Evolutionary conservation across 1,140 invertebrate genomes (phyloP).

Genomic region (Zelostemma sp.): DNA sequence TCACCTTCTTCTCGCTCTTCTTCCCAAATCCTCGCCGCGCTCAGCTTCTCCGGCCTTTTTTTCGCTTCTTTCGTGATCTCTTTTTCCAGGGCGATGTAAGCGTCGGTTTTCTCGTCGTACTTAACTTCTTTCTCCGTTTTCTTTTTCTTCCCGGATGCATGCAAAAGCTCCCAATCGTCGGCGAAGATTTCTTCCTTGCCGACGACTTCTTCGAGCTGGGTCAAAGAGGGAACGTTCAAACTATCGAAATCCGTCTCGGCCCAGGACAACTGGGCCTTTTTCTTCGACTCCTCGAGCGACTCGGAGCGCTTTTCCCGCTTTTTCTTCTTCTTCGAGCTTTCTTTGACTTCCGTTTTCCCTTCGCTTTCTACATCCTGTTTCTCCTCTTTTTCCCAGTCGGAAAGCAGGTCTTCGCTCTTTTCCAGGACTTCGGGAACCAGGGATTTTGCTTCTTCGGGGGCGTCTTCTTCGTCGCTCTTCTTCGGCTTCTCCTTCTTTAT

Average conservation of each 20-base stretch:
- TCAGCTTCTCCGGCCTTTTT: slow-evolving; percentile 47
- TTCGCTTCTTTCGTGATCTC: slow-evolving; percentile 47
- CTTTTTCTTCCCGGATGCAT: slow-evolving; percentile 48
- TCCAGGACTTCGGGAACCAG: neutral
- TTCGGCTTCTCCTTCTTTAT: slow-evolving; percentile 40
- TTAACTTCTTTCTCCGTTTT: slow-evolving; percentile 59
- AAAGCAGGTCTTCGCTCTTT: slow-evolving; percentile 17
- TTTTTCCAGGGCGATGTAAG: slow-evolving; percentile 63
- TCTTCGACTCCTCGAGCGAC: slow-evolving; percentile 20
- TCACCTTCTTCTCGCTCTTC: slow-evolving; percentile 67
- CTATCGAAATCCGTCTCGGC: slow-evolving; percentile 60
- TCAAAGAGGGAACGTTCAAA: slow-evolving; percentile 59
- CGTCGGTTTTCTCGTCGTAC: slow-evolving; percentile 64
- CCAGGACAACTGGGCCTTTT: slow-evolving; percentile 47
- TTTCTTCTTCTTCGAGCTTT: slow-evolving; percentile 5
- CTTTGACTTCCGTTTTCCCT: slow-evolving; percentile 9
- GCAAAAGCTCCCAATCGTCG: slow-evolving; percentile 64
- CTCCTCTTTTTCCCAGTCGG: slow-evolving; percentile 44
- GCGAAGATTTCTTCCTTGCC: slow-evolving; percentile 52
- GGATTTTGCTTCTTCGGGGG: slow-evolving; percentile 12
- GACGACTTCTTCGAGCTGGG: slow-evolving; percentile 58
- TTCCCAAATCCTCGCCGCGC: slow-evolving; percentile 65
- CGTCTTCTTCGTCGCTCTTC: slow-evolving; percentile 29
- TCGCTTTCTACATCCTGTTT: slow-evolving; percentile 11
- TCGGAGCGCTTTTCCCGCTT: slow-evolving; percentile 17